phyloP scores from a whole-genome alignment of 2,888 invertebrate species.

The Cataglyphis altisquamis region DNA sequence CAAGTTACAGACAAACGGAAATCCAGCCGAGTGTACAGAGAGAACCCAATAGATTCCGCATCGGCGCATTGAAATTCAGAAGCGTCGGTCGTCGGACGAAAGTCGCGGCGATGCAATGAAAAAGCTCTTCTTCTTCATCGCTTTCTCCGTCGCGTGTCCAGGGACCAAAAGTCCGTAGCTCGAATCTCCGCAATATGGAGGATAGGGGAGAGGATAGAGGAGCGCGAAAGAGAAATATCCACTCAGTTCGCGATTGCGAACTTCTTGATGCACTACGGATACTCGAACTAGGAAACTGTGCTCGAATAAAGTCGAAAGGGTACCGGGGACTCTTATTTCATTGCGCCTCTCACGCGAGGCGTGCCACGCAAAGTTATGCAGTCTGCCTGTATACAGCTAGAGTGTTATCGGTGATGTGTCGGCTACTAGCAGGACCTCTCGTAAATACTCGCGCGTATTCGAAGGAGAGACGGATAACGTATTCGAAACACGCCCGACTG shows the following conservation, averaged over 20 bases:
- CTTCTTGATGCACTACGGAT: slow-evolving; percentile 66
- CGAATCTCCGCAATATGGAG: slow-evolving; percentile 49
- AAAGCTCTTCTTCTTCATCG: slow-evolving; percentile 59
- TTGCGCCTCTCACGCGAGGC: slow-evolving; percentile 58
- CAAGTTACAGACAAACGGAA: slow-evolving; percentile 68
- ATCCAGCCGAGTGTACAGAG: slow-evolving; percentile 56
- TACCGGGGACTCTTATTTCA: slow-evolving; percentile 67
- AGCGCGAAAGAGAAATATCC: slow-evolving; percentile 60
- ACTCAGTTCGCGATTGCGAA: slow-evolving; percentile 43
- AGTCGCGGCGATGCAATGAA: slow-evolving; percentile 53
- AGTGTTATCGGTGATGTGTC: slow-evolving; percentile 72
- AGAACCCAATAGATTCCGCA: slow-evolving; percentile 60
- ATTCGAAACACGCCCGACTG: slow-evolving; percentile 63
- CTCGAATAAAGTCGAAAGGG: slow-evolving; percentile 66
- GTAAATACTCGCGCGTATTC: slow-evolving; percentile 67
- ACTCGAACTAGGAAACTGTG: slow-evolving; percentile 52
- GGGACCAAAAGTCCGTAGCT: slow-evolving; percentile 43
- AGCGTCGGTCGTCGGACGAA: slow-evolving; percentile 37
- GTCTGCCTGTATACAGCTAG: slow-evolving; percentile 3
- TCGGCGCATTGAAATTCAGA: slow-evolving; percentile 72
- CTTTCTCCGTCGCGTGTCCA: slow-evolving; percentile 33
- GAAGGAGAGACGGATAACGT: slow-evolving; percentile 39
- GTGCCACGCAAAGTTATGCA: slow-evolving; percentile 71
- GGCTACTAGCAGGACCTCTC: slow-evolving; percentile 59
- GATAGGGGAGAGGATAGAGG: background rate